Evolutionary conservation across 1,140 invertebrate genomes (phyloP), one percentile per base, ranked within the genome.

Genomic region (Megalonaias nervosa): DNA sequence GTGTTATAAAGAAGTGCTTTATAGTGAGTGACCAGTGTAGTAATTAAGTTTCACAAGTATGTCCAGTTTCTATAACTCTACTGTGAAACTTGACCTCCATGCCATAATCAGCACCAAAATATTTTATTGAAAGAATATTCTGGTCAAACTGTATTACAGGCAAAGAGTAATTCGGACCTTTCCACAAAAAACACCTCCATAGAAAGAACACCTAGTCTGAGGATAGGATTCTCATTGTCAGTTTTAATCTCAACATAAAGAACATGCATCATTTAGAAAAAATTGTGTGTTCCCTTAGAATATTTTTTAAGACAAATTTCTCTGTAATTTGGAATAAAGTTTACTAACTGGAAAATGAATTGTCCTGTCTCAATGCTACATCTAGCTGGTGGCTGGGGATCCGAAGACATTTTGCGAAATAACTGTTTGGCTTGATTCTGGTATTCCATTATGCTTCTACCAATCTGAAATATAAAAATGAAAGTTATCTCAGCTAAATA

Each of bases 381-480:
- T 89, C 96, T 94, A 14, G 93, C 88, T 69, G 98, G 98, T 75
- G 97, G 97, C 84, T 97, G 82, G 5, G 86, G 84, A 61, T 88
- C 86, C 60, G 77, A 67, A 2, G 85, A 83, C n/a, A 89, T 81
- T 92, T 98, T 99, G 85, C 96, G 94, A 92, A 99, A 99, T 75
- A 99, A 92, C 94, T 98, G 96, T 93, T 99, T 99, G n/a, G 98
- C 98, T 93, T 99, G 98, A 91, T 97, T 99, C 91, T 99, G 98
- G 91, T 99, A 99, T 86, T 99, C 98, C 90, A 99, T 92, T 86
- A 98, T 94, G 92, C 93, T 97, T 91, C 95, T 94, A 74, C 97
- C 97, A 84, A 94, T 95, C 97, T 99, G 91, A 74, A 88, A 93
- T 48, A 48, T 0, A 48, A 48, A 48, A 48, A 48, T 9, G 38